Evolutionary conservation across 2,888 invertebrate genomes (phyloP).

Genomic region (Xestia sexstrigata): DNA sequence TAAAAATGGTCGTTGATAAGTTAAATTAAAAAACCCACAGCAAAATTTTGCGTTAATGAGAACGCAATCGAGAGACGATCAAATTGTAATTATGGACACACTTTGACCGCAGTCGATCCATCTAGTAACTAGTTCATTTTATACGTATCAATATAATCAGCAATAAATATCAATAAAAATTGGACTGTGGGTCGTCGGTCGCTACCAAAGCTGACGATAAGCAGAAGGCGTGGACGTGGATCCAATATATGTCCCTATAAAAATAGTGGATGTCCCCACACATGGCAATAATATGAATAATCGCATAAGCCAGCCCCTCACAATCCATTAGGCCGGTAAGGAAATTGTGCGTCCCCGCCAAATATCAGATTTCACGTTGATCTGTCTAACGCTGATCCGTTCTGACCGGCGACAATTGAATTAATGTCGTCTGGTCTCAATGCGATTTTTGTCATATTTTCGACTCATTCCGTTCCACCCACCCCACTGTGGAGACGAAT

Average conservation of each 20-base stretch:
- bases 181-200: conserved; percentile 6
- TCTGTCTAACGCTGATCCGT: conserved; percentile 87
- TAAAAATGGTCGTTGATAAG: conserved; percentile 49
- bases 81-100: conserved; percentile 55
- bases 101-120: conserved; percentile 36
- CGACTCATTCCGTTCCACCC: conserved; percentile 72
- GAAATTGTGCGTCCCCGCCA: conserved; percentile 86
- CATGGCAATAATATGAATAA: conserved; percentile 79
- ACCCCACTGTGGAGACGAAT: conserved; percentile 78
- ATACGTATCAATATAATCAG: conserved; percentile 17
- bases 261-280: conserved; percentile 60
- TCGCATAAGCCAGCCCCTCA: conserved; percentile 78
- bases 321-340: conserved; percentile 85
- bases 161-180: conserved; percentile 28
- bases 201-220: conserved; percentile 44
- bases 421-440: conserved; percentile 87
- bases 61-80: conserved; percentile 57
- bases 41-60: conserved; percentile 55
- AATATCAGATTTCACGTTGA: conserved; percentile 90
- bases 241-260: conserved; percentile 51
- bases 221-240: conserved; percentile 36
- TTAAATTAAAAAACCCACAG: conserved; percentile 53
- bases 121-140: conserved; percentile 35
- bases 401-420: conserved; percentile 88
- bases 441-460: conserved; percentile 88